Evolutionary conservation across 2,888 invertebrate genomes (phyloP).

Genomic region (Alcis repandata): DNA sequence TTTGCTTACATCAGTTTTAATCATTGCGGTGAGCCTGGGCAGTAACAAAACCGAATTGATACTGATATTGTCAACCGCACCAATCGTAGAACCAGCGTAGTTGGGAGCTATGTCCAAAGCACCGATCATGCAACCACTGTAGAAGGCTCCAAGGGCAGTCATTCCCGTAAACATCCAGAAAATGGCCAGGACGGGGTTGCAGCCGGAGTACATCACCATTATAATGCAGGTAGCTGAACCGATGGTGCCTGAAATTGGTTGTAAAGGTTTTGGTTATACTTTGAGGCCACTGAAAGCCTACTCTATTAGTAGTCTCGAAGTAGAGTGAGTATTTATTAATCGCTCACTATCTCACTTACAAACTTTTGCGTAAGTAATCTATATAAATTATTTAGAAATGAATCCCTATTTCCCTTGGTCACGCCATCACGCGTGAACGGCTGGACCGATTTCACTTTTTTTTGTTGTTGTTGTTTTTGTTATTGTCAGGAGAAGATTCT

Average conservation of each 20-base stretch:
- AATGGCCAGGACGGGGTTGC: conserved; percentile 65
- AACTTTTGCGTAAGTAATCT: no score
- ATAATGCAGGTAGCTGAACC: conserved; percentile 49
- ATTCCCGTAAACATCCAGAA: conserved; percentile 80
- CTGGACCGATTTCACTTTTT: no score
- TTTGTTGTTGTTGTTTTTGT: no score
- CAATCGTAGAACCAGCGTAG: conserved; percentile 82
- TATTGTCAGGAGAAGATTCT: no score
- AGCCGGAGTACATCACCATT: conserved; percentile 81
- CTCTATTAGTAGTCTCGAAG: no score
- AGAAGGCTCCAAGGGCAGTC: conserved; percentile 86
- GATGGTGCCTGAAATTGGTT: conserved; percentile 25
- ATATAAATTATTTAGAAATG: no score
- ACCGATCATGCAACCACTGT: conserved; percentile 84
- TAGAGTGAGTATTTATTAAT: no score
- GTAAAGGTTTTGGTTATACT: background rate
- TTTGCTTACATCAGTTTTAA: conserved; percentile 30
- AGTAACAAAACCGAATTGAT: conserved; percentile 13
- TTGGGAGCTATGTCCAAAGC: conserved; percentile 82
- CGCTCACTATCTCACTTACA: no score
- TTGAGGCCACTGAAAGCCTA: no score
- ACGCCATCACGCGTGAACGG: no score
- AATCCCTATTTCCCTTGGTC: no score
- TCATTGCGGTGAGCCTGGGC: conserved; percentile 8
- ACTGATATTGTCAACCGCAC: conserved; percentile 45